These are phyloP conservation scores for Hemithea aestivaria DNA, from an alignment of 2,888 invertebrate species.

Conservation along the genomic window DNA sequence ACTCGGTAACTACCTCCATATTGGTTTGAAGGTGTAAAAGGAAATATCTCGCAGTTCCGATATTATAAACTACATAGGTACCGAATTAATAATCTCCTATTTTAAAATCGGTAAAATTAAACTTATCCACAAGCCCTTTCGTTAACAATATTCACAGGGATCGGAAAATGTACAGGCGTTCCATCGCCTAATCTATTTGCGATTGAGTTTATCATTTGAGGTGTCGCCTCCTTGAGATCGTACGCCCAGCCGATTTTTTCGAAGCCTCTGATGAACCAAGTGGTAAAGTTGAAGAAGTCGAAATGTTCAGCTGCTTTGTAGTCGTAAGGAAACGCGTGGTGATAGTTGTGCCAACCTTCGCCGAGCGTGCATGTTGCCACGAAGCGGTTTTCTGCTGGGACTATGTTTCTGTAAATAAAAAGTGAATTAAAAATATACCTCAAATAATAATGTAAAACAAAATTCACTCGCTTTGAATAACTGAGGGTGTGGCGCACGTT, in stretches of 20 bases:
- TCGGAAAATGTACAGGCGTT: slow-evolving; percentile 58
- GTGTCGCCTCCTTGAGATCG: slow-evolving; percentile 61
- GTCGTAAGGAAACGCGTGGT: slow-evolving; percentile 86
- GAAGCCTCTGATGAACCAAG: slow-evolving; percentile 56
- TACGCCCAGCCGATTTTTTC: slow-evolving; percentile 68
- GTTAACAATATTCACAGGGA: slow-evolving; percentile 20
- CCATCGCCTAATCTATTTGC: slow-evolving; percentile 67
- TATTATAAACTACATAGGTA: no score
- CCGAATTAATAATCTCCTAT: no score
- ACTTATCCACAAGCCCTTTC: slow-evolving; percentile 30
- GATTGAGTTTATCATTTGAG: slow-evolving; percentile 63
- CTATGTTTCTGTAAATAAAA: slow-evolving; percentile 69
- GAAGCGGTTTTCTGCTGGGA: slow-evolving; percentile 81
- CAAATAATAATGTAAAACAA: no score
- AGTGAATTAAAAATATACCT: neutral
- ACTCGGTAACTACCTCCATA: no score
- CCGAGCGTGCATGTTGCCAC: slow-evolving; percentile 80
- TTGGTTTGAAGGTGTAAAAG: no score
- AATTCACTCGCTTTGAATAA: no score
- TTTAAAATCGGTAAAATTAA: neutral
- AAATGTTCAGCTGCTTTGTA: slow-evolving; percentile 80
- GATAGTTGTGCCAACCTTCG: slow-evolving; percentile 89
- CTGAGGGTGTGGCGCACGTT: no score
- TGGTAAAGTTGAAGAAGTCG: slow-evolving; percentile 62
- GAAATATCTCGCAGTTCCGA: no score